Percentiles rank a stretch among this genome's conserved stretches.
Conservation (phyloP, 2,113 vertebrate genomes). For the Onychorhynchus coronatus region DNA sequence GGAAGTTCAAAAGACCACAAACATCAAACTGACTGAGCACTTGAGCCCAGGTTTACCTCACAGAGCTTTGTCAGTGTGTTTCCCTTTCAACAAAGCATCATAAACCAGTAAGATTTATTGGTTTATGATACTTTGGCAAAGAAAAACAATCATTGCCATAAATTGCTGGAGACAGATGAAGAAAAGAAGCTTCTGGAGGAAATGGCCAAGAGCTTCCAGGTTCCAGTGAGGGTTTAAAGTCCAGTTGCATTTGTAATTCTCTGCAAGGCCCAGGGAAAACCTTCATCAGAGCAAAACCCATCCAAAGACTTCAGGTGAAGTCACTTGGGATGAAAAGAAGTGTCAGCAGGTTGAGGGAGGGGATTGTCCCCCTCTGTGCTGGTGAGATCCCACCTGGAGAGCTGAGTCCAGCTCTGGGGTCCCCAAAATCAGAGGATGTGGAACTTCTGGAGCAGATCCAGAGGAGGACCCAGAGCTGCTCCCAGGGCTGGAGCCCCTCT, state of each 20-base stretch:
- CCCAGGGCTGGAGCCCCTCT: background rate
- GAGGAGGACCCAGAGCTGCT: accelerated
- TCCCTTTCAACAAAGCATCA: background rate
- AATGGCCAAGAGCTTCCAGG: background rate
- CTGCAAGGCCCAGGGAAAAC: background rate
- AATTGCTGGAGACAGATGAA: background rate
- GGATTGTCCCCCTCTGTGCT: background rate
- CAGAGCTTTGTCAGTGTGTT: background rate
- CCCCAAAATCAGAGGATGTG: background rate
- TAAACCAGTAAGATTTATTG: conserved; percentile 4
- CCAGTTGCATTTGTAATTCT: background rate
- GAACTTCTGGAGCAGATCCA: accelerated
- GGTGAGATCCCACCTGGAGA: accelerated
- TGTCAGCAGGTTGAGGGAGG: accelerated
- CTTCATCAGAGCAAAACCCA: background rate
- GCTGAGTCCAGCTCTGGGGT: background rate
- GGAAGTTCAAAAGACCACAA: background rate
- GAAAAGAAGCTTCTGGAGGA: background rate
- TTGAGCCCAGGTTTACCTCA: background rate
- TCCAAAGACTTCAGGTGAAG: accelerated
- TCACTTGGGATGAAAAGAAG: background rate
- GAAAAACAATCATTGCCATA: background rate
- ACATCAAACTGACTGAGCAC: background rate
- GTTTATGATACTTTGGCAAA: background rate
- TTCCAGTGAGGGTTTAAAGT: background rate